A percentile compares a stretch with the other conserved stretches of the same genome.
Conservation (phyloP, 2,888 invertebrate genomes). For the Pseudococcus jackbeardsleyi region DNA sequence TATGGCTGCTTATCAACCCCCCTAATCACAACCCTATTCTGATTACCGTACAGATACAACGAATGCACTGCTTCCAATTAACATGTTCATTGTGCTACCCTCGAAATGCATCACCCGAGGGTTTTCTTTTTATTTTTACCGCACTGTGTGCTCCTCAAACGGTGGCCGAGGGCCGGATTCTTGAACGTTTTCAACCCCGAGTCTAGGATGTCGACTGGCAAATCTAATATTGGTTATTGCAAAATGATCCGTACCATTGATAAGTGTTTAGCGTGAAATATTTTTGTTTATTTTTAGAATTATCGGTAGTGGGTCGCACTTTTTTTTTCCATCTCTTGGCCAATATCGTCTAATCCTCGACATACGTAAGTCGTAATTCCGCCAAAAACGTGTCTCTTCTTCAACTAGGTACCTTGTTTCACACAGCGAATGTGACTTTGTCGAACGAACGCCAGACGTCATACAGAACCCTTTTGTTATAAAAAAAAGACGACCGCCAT, state of each 20-base stretch:
- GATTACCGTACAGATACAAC: constrained; percentile 58
- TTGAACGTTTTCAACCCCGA: neutral
- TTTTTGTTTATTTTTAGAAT: constrained; percentile 49
- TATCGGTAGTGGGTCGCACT: constrained; percentile 24
- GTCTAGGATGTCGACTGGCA: neutral
- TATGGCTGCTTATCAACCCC: constrained; percentile 62
- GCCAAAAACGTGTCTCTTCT: neutral
- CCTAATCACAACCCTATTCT: constrained; percentile 63
- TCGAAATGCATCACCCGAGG: constrained; percentile 32
- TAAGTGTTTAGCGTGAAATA: constrained; percentile 50
- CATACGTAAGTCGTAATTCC: neutral
- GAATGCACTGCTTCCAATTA: constrained; percentile 60
- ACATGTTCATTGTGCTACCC: constrained; percentile 64
- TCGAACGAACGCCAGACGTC: neutral
- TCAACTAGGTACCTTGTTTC: neutral
- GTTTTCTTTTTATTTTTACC: constrained; percentile 49
- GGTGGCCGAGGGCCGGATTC: constrained; percentile 30
- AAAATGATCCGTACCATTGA: constrained; percentile 61
- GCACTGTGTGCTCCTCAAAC: neutral
- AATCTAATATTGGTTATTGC: constrained; percentile 60
- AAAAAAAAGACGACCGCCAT: neutral
- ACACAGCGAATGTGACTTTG: neutral
- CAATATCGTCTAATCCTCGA: constrained; percentile 12
- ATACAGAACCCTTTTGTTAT: constrained; percentile 27
- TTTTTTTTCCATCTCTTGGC: neutral